Evolutionary conservation across 35 echinoderm and acorn worm genomes (phyloP).

Genomic region (Lytechinus pictus): DNA sequence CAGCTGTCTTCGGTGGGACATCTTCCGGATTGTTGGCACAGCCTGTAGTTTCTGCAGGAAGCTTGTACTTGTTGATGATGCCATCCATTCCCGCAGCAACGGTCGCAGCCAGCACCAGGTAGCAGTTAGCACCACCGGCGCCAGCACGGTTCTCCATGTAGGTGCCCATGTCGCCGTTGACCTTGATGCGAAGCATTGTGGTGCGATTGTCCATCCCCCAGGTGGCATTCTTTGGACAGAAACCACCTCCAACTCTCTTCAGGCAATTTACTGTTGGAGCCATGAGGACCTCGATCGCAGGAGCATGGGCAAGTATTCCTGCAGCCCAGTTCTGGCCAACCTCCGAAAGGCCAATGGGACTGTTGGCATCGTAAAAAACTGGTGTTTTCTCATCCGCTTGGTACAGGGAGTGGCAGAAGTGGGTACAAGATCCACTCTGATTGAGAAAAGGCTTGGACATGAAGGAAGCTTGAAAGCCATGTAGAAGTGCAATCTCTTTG

Average conservation of each 20-base stretch:
- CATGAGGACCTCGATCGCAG: constrained; percentile 45
- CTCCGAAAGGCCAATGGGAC: constrained; percentile 46
- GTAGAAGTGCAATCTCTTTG: constrained; percentile 63
- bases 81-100: constrained; percentile 75
- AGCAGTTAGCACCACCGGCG: constrained; percentile 55
- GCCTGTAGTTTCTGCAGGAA: constrained; percentile 49
- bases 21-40: constrained; percentile 28
- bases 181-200: constrained; percentile 25
- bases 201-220: constrained; percentile 66
- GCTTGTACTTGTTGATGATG: constrained; percentile 61
- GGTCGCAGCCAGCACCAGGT: constrained; percentile 64
- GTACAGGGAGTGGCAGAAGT: constrained; percentile 69
- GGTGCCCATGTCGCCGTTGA: constrained; percentile 62
- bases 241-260: not conserved
- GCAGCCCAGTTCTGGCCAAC: constrained; percentile 59
- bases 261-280: constrained; percentile 60
- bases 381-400: not conserved
- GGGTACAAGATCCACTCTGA: constrained; percentile 28
- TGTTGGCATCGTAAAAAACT: constrained; percentile 45
- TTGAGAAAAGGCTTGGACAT: constrained; percentile 57
- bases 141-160: constrained; percentile 76
- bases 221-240: constrained; percentile 42
- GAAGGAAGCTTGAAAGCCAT: constrained; percentile 56
- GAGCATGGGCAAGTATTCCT: constrained; percentile 55
- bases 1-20: constrained; percentile 41